These are phyloP conservation scores for Drosophila repletoides DNA, from an alignment of 1,140 invertebrate genomes.

Conservation along the genomic window DNA sequence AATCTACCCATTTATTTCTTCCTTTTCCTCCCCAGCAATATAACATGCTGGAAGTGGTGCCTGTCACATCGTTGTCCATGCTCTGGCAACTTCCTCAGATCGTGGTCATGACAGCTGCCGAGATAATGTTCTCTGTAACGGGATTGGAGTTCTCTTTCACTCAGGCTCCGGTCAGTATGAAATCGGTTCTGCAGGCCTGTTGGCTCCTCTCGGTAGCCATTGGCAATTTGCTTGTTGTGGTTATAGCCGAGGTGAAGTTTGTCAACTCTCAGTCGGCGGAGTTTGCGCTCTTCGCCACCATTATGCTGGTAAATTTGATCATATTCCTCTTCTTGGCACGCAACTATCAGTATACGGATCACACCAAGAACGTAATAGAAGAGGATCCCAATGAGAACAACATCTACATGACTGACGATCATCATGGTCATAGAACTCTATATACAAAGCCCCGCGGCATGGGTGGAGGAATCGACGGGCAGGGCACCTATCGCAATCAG, in stretches of 20 bases:
- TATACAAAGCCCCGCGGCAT: too few species aligned
- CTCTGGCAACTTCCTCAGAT: conserved; percentile 94
- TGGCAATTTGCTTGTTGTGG: conserved; percentile 91
- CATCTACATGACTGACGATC: too few species aligned
- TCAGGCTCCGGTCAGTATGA: conserved; percentile 95
- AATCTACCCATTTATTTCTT: not conserved
- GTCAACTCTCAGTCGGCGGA: conserved; percentile 85
- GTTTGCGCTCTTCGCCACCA: conserved; percentile 92
- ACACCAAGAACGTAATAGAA: conserved; percentile 15
- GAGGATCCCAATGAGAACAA: too few species aligned
- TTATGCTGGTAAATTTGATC: conserved; percentile 92
- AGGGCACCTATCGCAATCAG: conserved; percentile 9
- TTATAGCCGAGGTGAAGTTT: conserved; percentile 86
- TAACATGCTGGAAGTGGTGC: conserved; percentile 83
- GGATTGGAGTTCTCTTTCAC: conserved; percentile 96
- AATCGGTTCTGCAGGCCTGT: conserved; percentile 93
- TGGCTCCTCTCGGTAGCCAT: conserved; percentile 95
- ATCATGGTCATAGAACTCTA: too few species aligned
- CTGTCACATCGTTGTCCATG: conserved; percentile 89
- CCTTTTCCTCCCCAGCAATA: conserved; percentile 6
- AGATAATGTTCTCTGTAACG: conserved; percentile 95
- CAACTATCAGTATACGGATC: conserved; percentile 86
- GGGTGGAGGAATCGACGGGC: not conserved
- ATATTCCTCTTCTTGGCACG: conserved; percentile 91
- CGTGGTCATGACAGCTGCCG: conserved; percentile 92